Base-by-base conservation (phyloP, 1,140 invertebrate species). In the Saxidomus purpurata region DNA sequence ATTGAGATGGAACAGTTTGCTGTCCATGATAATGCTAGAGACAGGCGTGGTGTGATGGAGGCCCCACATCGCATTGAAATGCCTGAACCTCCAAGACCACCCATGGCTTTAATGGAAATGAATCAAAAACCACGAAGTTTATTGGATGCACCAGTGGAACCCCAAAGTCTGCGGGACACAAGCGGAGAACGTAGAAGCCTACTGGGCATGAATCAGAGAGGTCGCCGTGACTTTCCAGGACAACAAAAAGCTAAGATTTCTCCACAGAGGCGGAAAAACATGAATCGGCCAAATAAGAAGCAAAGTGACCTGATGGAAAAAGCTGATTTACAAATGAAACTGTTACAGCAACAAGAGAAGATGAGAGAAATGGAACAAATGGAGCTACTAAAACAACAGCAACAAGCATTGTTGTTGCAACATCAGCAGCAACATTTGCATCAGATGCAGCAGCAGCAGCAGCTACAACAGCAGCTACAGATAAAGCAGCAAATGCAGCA, bases 261-360 rank as follows among this genome's bases (percentile, higher is more conserved):
- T 19, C 76, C 47, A 52, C 49, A 38, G 17, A 63, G 49, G 22
- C 28, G 49, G 6, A 67, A 55, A 13, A 19, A 9, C 28, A 71
- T 52, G 82, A 55, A 49, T 49, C 40, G 31, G 11, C 47, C 1
- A 38, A 63, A 63, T n/a, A 11, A 13, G 1, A 69, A 71, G 40
- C 86, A 88, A 43, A 49, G 25, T 13, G 86, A 88, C 8, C 22
- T 88, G 43, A 49, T 88, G 76, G 76, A 71, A n/a, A 80, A 80
- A 38, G 86, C 86, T 0, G 77, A 81, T 17, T n/a, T 88, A 19
- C 86, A 88, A 31, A 80, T 88, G 61, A 63, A 79, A 43, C 40
- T 88, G n/a, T 43, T 88, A 40, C 38, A 88, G 43, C 52, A 88
- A 49, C 52, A 88, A 49, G 85, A 87, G 59, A 77, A 87, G 76